Evolutionary conservation across 2,797 vertebrate species (phyloP).

Genomic region (Silurus lanzhouensis): DNA sequence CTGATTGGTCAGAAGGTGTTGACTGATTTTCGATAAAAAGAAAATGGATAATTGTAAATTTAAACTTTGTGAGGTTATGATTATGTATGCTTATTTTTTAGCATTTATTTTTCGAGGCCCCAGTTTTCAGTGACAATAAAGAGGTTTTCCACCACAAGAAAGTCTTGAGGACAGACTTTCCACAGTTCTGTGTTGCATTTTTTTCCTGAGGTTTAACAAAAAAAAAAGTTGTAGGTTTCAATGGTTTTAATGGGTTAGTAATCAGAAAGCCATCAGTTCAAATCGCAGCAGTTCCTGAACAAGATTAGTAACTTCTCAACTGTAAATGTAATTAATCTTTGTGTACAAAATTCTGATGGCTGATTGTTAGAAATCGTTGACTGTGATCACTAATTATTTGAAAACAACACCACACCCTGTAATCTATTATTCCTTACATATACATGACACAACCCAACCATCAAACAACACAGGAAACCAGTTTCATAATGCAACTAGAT

Average conservation of each 20-base stretch:
- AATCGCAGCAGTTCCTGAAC: neutral
- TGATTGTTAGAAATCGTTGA: neutral
- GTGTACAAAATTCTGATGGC: neutral
- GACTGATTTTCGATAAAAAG: neutral
- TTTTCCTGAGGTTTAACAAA: neutral
- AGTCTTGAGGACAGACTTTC: neutral
- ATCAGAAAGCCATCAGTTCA: neutral
- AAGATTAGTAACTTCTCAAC: neutral
- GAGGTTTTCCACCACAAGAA: neutral
- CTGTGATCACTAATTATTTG: neutral
- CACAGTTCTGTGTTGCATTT: neutral
- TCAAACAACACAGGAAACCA: neutral
- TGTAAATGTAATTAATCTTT: neutral
- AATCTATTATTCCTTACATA: neutral
- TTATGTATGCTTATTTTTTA: neutral
- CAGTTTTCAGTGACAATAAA: neutral
- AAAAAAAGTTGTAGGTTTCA: neutral
- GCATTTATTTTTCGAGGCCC: neutral
- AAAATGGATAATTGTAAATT: too few species aligned
- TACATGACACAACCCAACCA: neutral
- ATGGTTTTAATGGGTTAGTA: neutral
- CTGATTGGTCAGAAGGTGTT: neutral
- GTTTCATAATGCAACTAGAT: neutral
- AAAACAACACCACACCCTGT: neutral
- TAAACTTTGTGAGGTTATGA: neutral